These are phyloP conservation scores for Schizopygopsis malacanthus DNA, from an alignment of 2,797 vertebrate species.

Conservation along the genomic window DNA sequence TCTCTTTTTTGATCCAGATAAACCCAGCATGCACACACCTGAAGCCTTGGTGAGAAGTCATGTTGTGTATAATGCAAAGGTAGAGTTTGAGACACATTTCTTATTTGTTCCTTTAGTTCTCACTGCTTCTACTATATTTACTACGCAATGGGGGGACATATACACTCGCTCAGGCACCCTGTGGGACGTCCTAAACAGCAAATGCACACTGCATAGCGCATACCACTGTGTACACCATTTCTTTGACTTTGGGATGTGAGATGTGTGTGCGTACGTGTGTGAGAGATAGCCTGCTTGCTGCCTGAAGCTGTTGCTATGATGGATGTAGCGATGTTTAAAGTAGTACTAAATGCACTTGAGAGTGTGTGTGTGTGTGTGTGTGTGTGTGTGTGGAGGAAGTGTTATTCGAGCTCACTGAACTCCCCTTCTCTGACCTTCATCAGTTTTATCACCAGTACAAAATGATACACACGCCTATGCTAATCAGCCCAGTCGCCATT, in stretches of 20 bases:
- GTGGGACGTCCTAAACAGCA: neutral
- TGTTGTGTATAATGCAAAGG: constrained; percentile 88
- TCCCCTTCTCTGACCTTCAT: constrained; percentile 24
- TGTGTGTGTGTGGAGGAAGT: neutral
- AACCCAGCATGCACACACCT: constrained; percentile 87
- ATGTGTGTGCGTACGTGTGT: neutral
- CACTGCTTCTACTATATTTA: neutral
- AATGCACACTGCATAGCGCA: neutral
- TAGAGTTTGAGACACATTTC: constrained; percentile 66
- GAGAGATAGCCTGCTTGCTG: neutral
- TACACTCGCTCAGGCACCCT: neutral
- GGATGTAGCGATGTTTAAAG: constrained; percentile 8
- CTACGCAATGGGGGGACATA: too few relatives aligned
- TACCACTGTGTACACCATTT: neutral
- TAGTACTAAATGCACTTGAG: constrained; percentile 25
- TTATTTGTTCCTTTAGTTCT: neutral
- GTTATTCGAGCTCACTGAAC: neutral
- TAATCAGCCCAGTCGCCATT: neutral
- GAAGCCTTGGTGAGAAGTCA: constrained; percentile 88
- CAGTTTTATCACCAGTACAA: neutral
- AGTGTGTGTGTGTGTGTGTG: neutral
- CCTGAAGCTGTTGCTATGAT: constrained; percentile 30
- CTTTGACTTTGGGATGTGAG: constrained; percentile 17
- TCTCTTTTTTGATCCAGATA: constrained; percentile 78
- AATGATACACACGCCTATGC: neutral